Evolutionary conservation across 1,140 invertebrate species (phyloP).

Genomic region (Drosophila mauritiana): DNA sequence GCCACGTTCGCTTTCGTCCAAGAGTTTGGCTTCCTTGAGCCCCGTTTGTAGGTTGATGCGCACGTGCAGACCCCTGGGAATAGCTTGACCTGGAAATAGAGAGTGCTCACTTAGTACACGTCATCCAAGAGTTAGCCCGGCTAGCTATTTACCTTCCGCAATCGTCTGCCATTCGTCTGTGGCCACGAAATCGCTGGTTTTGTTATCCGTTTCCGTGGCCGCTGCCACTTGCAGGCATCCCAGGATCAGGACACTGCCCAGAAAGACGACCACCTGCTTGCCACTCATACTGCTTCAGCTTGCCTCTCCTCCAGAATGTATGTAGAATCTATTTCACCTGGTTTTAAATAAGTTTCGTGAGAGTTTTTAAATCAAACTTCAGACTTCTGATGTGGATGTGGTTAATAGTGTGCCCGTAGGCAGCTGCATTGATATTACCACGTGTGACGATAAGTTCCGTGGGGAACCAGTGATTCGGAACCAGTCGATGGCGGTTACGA

Average conservation of each 20-base stretch:
- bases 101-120: slow-evolving; percentile 42
- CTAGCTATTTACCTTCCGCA: slow-evolving; percentile 85
- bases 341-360: slow-evolving; percentile 13
- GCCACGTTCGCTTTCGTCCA: slow-evolving; percentile 85
- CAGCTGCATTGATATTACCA: not conserved
- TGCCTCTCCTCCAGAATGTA: not conserved
- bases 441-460: not conserved
- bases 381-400: slow-evolving; percentile 29
- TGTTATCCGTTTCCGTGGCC: slow-evolving; percentile 38
- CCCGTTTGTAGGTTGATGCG: slow-evolving; percentile 91
- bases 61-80: slow-evolving; percentile 90
- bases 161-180: slow-evolving; percentile 88
- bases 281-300: slow-evolving; percentile 5
- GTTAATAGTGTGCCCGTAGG: slow-evolving; percentile 5
- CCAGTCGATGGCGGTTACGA: not conserved
- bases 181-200: slow-evolving; percentile 85
- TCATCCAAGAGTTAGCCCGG: slow-evolving; percentile 10
- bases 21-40: slow-evolving; percentile 89
- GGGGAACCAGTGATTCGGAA: not conserved
- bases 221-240: slow-evolving; percentile 6
- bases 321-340: slow-evolving; percentile 8
- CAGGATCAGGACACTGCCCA: slow-evolving; percentile 15
- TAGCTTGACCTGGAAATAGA: slow-evolving; percentile 86
- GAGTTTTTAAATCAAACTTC: slow-evolving; percentile 21
- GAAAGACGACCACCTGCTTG: slow-evolving; percentile 1